These are phyloP conservation scores for Microtus ochrogaster DNA, from an alignment of 2,113 vertebrate species.

Conservation along the genomic window DNA sequence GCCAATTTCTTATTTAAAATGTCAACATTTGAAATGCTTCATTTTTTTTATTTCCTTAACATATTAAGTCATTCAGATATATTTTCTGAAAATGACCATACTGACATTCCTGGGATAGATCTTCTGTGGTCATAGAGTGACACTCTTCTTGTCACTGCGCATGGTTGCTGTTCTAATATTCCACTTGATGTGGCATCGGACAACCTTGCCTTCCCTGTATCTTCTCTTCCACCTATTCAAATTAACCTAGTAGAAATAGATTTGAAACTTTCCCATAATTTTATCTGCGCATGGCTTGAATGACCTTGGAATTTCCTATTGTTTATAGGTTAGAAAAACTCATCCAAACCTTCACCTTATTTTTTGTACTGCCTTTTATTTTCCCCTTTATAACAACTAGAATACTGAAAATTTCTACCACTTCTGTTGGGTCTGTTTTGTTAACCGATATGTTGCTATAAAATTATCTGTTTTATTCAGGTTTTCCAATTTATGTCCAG, in stretches of 20 bases:
- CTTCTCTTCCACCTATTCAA: neutral
- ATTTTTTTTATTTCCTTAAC: neutral
- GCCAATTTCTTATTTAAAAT: neutral
- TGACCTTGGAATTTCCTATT: neutral
- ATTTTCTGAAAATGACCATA: neutral
- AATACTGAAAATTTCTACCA: neutral
- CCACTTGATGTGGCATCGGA: neutral
- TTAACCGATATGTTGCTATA: neutral
- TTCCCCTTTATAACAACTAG: neutral
- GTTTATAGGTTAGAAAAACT: neutral
- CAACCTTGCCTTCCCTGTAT: neutral
- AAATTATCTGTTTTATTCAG: constrained; percentile 24
- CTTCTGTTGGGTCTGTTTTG: neutral
- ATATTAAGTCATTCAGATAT: neutral
- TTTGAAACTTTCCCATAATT: neutral
- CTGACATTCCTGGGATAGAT: neutral
- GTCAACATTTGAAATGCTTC: neutral
- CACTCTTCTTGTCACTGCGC: neutral
- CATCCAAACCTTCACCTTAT: neutral
- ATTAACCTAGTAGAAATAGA: neutral
- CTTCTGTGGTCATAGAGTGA: neutral
- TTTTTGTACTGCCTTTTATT: neutral
- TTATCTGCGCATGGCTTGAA: neutral
- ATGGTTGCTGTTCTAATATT: neutral
- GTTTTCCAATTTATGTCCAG: constrained; percentile 33